These are phyloP conservation scores for Asarcornis scutulata DNA, from an alignment of 2,113 vertebrate species.

Conservation along the genomic window DNA sequence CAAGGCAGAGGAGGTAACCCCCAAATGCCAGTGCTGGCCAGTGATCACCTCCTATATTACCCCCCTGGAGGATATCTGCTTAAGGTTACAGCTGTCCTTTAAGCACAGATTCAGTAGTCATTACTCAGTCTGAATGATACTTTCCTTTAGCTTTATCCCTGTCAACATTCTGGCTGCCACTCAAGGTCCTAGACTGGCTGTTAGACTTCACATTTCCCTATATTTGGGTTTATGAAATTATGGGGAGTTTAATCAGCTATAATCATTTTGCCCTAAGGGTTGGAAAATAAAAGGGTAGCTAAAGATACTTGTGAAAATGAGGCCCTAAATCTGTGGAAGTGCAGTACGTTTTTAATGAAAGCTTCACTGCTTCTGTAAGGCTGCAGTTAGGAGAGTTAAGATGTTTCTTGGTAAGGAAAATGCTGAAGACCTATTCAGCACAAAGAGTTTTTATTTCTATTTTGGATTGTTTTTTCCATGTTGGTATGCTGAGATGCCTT, in stretches of 20 bases:
- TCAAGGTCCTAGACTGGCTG: background rate
- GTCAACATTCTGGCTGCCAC: background rate
- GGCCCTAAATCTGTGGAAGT: background rate
- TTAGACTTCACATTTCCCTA: rapidly evolving
- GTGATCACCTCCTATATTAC: rapidly evolving
- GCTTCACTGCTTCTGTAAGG: background rate
- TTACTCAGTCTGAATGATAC: rapidly evolving
- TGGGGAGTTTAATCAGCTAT: background rate
- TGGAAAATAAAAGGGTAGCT: background rate
- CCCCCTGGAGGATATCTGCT: background rate
- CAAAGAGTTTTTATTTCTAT: background rate
- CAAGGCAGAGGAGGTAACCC: background rate
- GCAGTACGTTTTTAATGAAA: background rate
- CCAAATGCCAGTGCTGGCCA: background rate
- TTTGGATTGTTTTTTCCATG: background rate
- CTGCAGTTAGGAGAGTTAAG: background rate
- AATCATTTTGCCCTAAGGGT: background rate
- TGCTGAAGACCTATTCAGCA: background rate
- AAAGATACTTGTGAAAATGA: background rate
- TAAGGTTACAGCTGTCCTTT: background rate
- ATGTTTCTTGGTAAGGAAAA: background rate
- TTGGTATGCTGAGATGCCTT: background rate
- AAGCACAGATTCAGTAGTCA: background rate
- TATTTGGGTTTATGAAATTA: background rate
- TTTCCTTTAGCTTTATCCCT: background rate